Conservation (phyloP, 2,113 vertebrate species). For the Scopus umbretta region DNA sequence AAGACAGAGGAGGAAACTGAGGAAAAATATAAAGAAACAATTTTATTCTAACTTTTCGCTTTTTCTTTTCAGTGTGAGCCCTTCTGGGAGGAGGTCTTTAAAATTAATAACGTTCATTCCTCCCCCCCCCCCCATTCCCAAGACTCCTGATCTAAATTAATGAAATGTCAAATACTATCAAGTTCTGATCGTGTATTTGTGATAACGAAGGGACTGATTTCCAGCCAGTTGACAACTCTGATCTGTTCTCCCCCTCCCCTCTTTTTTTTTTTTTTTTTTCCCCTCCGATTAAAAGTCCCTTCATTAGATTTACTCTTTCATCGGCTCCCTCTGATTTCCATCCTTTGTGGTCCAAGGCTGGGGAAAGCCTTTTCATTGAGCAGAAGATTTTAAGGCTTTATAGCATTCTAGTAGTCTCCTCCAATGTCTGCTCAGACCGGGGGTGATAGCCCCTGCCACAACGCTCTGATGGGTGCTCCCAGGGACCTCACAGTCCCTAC, state of each 20-base stretch:
- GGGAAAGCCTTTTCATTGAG: background rate
- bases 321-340: background rate
- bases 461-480: background rate
- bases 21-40: background rate
- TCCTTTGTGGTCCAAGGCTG: background rate
- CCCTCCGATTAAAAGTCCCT: background rate
- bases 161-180: constrained; percentile 59
- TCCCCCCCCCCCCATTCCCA: background rate
- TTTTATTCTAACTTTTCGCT: background rate
- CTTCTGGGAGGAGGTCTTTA: constrained; percentile 22
- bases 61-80: background rate
- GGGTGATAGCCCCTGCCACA: background rate
- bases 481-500: background rate
- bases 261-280: background rate
- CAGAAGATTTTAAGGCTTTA: background rate
- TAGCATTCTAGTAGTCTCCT: background rate
- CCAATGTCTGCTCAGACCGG: background rate
- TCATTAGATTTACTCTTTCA: constrained; percentile 23
- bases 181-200: background rate
- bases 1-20: background rate
- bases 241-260: background rate
- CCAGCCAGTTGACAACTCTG: constrained; percentile 26
- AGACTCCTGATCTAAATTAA: constrained; percentile 48
- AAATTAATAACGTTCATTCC: constrained; percentile 33
- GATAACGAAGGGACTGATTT: constrained; percentile 13